These are phyloP conservation scores for Centroberyx gerrardi DNA, from an alignment of 2,797 vertebrate species.

Conservation along the genomic window DNA sequence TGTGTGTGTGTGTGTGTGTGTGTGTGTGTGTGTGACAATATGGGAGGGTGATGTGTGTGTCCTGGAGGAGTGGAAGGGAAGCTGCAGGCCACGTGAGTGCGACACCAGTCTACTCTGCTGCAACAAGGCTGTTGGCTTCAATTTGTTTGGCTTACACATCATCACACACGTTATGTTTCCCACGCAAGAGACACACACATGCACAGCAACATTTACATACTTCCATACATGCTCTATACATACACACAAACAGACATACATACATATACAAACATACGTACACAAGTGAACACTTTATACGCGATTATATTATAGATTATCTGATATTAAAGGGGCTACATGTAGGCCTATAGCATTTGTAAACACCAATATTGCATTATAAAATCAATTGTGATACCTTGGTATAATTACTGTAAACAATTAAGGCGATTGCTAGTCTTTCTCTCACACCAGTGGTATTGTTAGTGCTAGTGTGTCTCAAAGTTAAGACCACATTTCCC, in stretches of 20 bases:
- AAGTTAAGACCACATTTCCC: no score
- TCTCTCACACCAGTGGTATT: no score
- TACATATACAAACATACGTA: no score
- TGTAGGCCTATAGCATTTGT: no score
- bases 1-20: neutral
- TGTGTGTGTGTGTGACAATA: conserved; percentile 11
- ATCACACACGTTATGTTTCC: conserved; percentile 1
- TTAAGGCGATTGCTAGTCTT: no score
- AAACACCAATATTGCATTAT: no score
- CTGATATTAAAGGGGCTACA: no score
- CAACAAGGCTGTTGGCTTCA: conserved; percentile 9
- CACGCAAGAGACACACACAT: neutral
- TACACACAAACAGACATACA: neutral
- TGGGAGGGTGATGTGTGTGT: conserved; percentile 11
- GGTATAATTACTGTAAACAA: no score
- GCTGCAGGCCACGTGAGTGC: conserved; percentile 32
- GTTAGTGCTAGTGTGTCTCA: no score
- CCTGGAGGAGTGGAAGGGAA: conserved; percentile 19
- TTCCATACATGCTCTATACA: neutral
- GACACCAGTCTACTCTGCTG: conserved; percentile 39
- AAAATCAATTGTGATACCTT: no score
- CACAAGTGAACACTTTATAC: no score
- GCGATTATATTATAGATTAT: no score
- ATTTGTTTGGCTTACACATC: conserved; percentile 12
- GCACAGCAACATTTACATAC: neutral